Percentiles rank a stretch among this genome's conserved stretches.
phyloP scores from a whole-genome alignment of 2,113 vertebrate species.

The Riparia riparia region DNA sequence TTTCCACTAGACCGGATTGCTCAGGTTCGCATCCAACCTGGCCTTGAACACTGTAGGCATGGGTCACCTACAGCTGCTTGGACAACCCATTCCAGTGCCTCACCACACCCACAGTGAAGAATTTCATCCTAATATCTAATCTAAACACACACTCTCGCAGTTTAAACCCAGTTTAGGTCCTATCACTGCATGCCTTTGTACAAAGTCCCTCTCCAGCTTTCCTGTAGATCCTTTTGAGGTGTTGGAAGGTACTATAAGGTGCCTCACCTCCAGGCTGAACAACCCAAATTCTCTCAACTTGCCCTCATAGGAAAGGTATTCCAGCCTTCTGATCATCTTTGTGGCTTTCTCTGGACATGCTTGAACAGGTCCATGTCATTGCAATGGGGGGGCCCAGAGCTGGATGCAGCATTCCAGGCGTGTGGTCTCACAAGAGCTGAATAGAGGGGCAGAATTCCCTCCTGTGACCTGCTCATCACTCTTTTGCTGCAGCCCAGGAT shows the following conservation, averaged over 20 bases:
- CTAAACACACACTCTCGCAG: not conserved
- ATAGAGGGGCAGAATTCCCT: not conserved
- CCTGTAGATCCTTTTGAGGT: not conserved
- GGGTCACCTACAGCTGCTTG: not conserved
- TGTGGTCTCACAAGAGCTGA: not conserved
- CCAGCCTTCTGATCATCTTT: not conserved
- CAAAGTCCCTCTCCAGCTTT: not conserved
- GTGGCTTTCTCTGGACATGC: not conserved
- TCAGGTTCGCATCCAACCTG: not conserved
- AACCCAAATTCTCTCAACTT: not conserved
- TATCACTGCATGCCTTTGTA: not conserved
- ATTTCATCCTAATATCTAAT: not conserved
- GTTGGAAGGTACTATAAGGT: not conserved
- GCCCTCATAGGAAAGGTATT: not conserved
- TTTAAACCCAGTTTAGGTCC: not conserved
- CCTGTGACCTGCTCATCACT: not conserved
- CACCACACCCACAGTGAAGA: not conserved
- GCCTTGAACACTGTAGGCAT: not conserved
- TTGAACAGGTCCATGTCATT: not conserved
- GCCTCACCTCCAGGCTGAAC: not conserved
- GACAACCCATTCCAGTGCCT: not conserved
- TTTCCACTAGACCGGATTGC: not conserved
- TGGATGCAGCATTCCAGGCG: not conserved
- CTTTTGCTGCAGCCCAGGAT: not conserved
- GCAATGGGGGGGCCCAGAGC: not conserved